phyloP scores from a whole-genome alignment of 2,797 vertebrate genomes.

The Eulemur albifrons region DNA sequence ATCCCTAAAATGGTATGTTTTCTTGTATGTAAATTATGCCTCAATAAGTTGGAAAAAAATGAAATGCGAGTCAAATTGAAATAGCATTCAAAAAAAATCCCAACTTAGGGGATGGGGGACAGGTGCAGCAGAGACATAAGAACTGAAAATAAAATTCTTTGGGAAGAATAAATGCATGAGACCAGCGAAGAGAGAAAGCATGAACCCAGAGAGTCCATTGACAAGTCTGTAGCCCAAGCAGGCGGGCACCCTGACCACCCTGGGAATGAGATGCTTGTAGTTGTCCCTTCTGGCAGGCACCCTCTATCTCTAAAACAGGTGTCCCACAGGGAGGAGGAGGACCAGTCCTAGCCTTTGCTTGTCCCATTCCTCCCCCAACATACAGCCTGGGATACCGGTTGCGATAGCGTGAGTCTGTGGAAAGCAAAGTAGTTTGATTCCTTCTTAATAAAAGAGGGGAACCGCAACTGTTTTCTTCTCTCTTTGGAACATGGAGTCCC shows the following conservation, averaged over 20 bases:
- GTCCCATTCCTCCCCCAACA: not conserved
- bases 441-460: not conserved
- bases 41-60: not conserved
- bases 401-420: not conserved
- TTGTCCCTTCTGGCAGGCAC: not conserved
- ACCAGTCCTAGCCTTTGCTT: not conserved
- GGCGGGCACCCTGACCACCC: not conserved
- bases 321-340: not conserved
- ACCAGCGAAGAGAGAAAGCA: not conserved
- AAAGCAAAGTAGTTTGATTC: not conserved
- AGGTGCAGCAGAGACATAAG: not conserved
- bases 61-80: not conserved
- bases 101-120: not conserved
- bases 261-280: not conserved
- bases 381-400: not conserved
- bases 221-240: not conserved
- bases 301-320: not conserved
- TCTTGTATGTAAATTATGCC: not conserved
- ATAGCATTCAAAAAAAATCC: not conserved
- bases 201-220: not conserved
- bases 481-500: not conserved
- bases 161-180: not conserved
- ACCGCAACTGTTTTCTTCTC: not conserved
- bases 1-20: not conserved
- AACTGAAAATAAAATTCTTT: not conserved